Base-by-base conservation (phyloP, 2,888 invertebrate species). In the Eilema sororculum region DNA sequence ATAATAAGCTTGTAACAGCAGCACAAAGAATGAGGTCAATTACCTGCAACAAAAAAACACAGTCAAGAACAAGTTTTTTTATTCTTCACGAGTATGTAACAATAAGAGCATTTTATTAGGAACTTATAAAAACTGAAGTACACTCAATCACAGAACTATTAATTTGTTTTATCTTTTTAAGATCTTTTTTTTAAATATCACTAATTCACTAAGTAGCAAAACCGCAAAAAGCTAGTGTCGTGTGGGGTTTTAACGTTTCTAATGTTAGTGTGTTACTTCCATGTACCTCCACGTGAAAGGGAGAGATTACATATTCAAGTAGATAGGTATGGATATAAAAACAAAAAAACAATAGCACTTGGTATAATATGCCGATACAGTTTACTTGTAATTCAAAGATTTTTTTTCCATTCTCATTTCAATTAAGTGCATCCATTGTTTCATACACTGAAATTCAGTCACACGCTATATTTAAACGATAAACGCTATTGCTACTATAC, bases 41-140 rank as follows among this genome's bases (percentile, higher is more conserved):
- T 92, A 92, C 92, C 92, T 91, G 90, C 68, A 91, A 91, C 87
- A 89, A 89, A 89, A 89, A 71, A 78, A 28, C 75, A 84, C 78
- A 79, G 78, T 88, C 76, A 88, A 83, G 85, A 84, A 83, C 67
- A 64, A 75, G 73, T 82, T 80, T 83, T 80, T n/a, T 86, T 46
- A 22, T 60, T 69, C 56, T 41, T 71, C 57, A 78, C 69, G 74
- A 56, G n/a, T 70, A 68, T 67, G 60, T 68, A 78, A 79, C 75
- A 80, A 81, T 76, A 68, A 61, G 69, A 78, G 57, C 66, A 65
- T 70, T 75, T 76, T 73, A 66, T 74, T 78, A 57, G 25, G 25
- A 58, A 68, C 58, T 62, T 46, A 52, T 65, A 68, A 68, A 68
- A 62, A 68, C 57, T 41, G 4, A 57, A 9, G 58, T 67, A 52